Base-by-base conservation (phyloP, 64 coral and sea anemone species). In the Stichodactyla mertensii region DNA sequence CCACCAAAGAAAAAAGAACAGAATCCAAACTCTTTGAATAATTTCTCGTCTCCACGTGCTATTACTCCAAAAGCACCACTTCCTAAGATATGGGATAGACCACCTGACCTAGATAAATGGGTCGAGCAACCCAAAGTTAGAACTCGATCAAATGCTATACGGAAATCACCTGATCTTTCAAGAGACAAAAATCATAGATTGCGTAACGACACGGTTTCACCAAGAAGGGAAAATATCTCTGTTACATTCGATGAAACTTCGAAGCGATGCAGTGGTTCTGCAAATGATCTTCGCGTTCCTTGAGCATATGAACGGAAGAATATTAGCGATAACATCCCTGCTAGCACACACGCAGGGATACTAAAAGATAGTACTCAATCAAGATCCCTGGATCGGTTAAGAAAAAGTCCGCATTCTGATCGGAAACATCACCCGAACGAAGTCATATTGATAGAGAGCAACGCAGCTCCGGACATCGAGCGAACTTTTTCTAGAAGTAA, bases 301-400 rank as follows among this genome's bases (percentile, higher is more conserved):
- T 6, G 78, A 14, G 53, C 26, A 16, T 16, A 81, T 81, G 53
- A 55, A 20, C 78, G 78, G 4, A 81, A 81, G 78, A 74, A 74
- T 31, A 11, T 26, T 74, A 10, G 69, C 27, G 51, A 52, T 20
- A 53, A 11, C 13, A 55, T 16, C 15, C 54, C 78, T 81, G 36
- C 45, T 52, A 12, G 27, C 51, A 9, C 78, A 53, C 78, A 81
- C 19, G 14, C 78, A 4, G 52, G 78, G 10, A 81, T 81, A 81
- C n/a, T 81, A 54, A 81, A 81, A 81, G 78, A 81, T 52, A 52
- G 78, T 19, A 53, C 78, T 52, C 78, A 81, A 7, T 81, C 78
- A 54, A 53, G 26, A 53, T 81, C 78, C 52, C 78, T 81, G 3
- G 78, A 81, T 81, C 36, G 53, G 12, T 55, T 81, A 16, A 5